Conservation (phyloP, 1,140 invertebrate species). For the Ditylenchus dipsaci region DNA sequence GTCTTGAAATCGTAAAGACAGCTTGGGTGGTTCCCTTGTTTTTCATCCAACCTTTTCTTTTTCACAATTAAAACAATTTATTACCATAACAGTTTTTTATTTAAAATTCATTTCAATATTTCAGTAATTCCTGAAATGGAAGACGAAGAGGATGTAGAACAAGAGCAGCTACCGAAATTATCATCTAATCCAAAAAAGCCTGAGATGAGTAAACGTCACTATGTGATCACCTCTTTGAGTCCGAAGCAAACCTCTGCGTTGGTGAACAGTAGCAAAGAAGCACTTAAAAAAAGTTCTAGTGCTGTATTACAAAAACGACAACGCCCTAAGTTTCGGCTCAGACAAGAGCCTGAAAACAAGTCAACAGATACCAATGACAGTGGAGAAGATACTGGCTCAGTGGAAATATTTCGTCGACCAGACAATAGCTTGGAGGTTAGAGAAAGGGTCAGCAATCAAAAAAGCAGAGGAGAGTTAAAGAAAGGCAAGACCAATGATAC, state of each 20-base stretch:
- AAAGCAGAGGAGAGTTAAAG: not conserved
- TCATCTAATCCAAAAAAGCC: not conserved
- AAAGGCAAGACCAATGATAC: too few species aligned
- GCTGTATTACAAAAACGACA: too few species aligned
- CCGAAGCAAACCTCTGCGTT: not conserved
- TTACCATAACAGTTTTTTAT: too few species aligned
- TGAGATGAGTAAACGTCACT: not conserved
- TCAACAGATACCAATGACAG: too few species aligned
- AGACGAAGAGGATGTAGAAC: not conserved
- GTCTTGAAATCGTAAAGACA: too few species aligned
- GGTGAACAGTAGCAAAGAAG: not conserved
- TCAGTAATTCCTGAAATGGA: slow-evolving; percentile 12
- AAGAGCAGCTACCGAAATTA: not conserved
- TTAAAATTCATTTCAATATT: too few species aligned
- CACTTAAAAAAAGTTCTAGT: not conserved
- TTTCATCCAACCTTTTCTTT: too few species aligned
- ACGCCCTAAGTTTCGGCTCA: not conserved
- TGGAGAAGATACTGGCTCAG: not conserved
- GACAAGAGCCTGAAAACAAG: not conserved
- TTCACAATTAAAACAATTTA: too few species aligned
- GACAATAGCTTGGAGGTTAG: too few species aligned
- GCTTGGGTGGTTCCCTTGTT: too few species aligned
- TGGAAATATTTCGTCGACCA: not conserved
- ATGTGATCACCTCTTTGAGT: not conserved
- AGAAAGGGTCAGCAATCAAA: not conserved